Evolutionary conservation across 1,140 invertebrate genomes (phyloP), one percentile per base, ranked within the genome.

Genomic region (Pseudobourletiella spinata): DNA sequence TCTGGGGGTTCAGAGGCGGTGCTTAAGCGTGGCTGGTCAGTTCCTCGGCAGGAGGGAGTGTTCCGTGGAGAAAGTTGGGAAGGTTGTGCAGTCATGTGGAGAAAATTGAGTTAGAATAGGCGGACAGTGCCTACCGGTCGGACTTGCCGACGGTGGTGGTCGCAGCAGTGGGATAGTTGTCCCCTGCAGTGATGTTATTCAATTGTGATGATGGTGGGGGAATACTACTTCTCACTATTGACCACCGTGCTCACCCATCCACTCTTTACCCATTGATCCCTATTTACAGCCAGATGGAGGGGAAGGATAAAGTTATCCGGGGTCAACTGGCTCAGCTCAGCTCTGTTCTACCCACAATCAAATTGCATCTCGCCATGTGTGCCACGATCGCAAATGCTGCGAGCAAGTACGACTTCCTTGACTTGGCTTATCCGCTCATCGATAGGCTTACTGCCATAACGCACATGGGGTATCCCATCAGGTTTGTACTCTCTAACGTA

Each of bases 341-440:
- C 16, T 79, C 79, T 39, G 80, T 84, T 1, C 74, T 85, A 63
- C 83, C 83, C 0, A 80, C 84, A 24, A 74, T 86, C 11, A 83
- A 86, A 69, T 77, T 82, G 50, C 84, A 85, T 66, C 72, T 86
- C 20, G 78, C 84, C 65, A 73, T 86, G 48, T 85, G 84, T 73
- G 82, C 83, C 26, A 81, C 80, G 1, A 85, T 86, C 71, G 82
- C 82, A 1, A 81, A 79, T 57, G 78, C 82, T 2, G 83, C 84
- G 2, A 85, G 81, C 58, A 86, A 85, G 69, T 85, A 84, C 72
- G 83, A 86, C 70, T 86, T 86, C 73, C 76, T 86, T 8, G 84
- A 86, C 65, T 73, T 86, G 50, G 83, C 80, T 15, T 83, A 84
- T 63, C 79, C 79, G 14, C 80, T 86, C 74, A 78, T 86, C 63